Conservation (phyloP, 2,113 vertebrate genomes). For the Gracilinanus agilis region DNA sequence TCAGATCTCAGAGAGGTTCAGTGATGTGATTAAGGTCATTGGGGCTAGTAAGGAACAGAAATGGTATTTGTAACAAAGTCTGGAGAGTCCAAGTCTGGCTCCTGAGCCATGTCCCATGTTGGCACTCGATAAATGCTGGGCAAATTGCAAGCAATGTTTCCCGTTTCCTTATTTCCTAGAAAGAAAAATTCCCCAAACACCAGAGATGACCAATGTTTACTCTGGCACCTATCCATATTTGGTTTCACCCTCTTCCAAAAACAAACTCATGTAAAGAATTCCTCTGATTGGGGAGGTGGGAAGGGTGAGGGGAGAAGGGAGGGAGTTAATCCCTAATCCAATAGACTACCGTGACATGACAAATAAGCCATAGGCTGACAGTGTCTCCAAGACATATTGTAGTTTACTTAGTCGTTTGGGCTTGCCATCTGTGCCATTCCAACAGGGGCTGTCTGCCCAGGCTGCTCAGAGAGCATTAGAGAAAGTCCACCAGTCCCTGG, state of each 20-base stretch:
- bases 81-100: background rate
- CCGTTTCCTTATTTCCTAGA: background rate
- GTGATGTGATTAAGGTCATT: background rate
- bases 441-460: constrained; percentile 79
- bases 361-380: constrained; percentile 83
- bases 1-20: background rate
- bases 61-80: background rate
- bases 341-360: constrained; percentile 78
- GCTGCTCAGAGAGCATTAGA: constrained; percentile 80
- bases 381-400: constrained; percentile 87
- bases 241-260: background rate
- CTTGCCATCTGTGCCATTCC: constrained; percentile 89
- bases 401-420: constrained; percentile 85
- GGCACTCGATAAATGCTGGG: background rate
- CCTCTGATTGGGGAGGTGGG: accelerated
- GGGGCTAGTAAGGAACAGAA: background rate
- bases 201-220: accelerated
- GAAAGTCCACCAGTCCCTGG: constrained; percentile 81
- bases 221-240: background rate
- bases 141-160: background rate
- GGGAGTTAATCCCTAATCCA: constrained; percentile 73
- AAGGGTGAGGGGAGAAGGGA: background rate
- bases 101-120: background rate
- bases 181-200: background rate
- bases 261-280: background rate